Evolutionary conservation across 2,888 invertebrate genomes (phyloP).

Genomic region (Tenthredo notha): DNA sequence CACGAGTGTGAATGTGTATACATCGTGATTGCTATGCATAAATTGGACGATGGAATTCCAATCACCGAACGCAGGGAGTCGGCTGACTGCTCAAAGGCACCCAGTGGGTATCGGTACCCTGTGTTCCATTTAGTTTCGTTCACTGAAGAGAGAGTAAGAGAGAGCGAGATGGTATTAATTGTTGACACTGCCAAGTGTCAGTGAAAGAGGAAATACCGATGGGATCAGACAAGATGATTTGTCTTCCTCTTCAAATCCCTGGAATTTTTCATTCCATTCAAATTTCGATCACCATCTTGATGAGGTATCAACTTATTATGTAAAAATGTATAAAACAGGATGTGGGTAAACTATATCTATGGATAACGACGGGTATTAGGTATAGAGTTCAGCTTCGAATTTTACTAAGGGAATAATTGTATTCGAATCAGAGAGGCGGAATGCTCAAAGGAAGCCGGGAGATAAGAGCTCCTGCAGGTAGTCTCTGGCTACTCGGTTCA

Average conservation of each 20-base stretch:
- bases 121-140: constrained; percentile 43
- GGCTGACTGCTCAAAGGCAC: constrained; percentile 54
- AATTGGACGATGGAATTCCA: constrained; percentile 56
- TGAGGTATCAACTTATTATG: not conserved
- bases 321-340: constrained; percentile 12
- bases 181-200: constrained; percentile 45
- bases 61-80: constrained; percentile 54
- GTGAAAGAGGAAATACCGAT: constrained; percentile 42
- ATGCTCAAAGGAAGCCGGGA: constrained; percentile 39
- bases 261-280: not conserved
- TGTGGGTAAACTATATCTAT: not conserved
- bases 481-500: not conserved
- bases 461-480: constrained; percentile 20
- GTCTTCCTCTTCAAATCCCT: not conserved
- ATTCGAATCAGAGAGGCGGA: constrained; percentile 37
- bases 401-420: constrained; percentile 38
- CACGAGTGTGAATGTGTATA: constrained; percentile 41
- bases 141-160: not conserved
- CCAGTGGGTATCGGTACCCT: constrained; percentile 42
- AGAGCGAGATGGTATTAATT: constrained; percentile 3
- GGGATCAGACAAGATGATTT: constrained; percentile 2
- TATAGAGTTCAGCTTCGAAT: constrained; percentile 30
- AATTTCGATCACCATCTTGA: constrained; percentile 19
- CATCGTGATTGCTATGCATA: constrained; percentile 54
- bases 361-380: constrained; percentile 17